Evolutionary conservation across 2,888 invertebrate species (phyloP), one percentile per base, ranked within the genome.

Genomic region (Hemithea aestivaria): DNA sequence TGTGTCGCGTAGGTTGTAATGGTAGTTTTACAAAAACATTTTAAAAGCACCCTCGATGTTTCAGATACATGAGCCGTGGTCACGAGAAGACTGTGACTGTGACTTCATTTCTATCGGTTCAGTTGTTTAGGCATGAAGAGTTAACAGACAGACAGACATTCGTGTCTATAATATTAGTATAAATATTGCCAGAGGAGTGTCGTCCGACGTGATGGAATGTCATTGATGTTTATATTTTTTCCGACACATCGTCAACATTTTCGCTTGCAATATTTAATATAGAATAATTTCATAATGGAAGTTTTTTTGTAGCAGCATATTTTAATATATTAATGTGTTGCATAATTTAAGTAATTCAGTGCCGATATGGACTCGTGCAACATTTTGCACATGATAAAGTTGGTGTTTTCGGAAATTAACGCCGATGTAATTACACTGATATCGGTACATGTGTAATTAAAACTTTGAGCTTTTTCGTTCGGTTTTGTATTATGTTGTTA

Each of bases 401-500:
- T 48, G 58, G 53, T 59, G 66, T 70, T 69, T 66, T 61, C 56
- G 54, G 56, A 51, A 62, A 71, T 62, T 67, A 63, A 61, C 61
- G 58, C 58, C 58, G 75, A 73, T 75, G 66, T 66, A 67, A 72
- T 64, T 61, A 62, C 58, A 40, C 47, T 52, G 76, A 75, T 76
- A 73, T n/a, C 26, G 20, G 21, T 6, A 5, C 11, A 21, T 20
- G 26, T 20, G 20, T 7, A 22, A 41, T 23, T 23, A 41, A 28
- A 29, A 26, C 3, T 16, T 16, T 16, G 16, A 16, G 22, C 20
- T 20, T 35, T 35, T 31, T 30, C 11, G 30, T 27, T 11, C 11
- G 16, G 26, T 22, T 30, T 30, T 35, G 20, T 26, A 9, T 12
- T 33, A 12, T 20, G 10, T 9, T n/a, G 10, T 21, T n/a, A 7